Evolutionary conservation across 2,797 vertebrate species (phyloP), one percentile per base, ranked within the genome.

Genomic region (Pseudopleuronectes americanus): DNA sequence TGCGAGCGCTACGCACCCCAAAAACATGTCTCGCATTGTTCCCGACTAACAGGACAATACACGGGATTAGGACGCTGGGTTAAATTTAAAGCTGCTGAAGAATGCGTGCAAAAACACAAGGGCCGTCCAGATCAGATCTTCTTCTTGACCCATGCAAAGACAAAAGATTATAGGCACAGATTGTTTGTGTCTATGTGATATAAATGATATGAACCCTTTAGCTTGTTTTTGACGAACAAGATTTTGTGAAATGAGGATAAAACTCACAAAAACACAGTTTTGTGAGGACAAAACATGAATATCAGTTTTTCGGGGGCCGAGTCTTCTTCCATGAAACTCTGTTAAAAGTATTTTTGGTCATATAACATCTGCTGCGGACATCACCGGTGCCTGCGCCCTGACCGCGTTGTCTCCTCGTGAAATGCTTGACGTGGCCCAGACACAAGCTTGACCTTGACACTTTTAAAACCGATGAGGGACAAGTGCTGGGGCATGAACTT

Each of bases 61-160:
- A 3, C 1, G 74, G 91, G 92, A 94, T 93, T 92, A 91, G 65
- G 72, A 67, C 12, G 23, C 54, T 3, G 48, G 33, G 74, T 88
- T 92, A 88, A 90, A 93, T 90, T 91, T 92, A 93, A 45, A 87
- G 79, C 81, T 53, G 13, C 23, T 68, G 55, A 90, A 86, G 79
- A 91, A 80, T 83, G 72, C 49, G 52, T 54, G 60, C 21, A 73
- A 86, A 79, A 82, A 83, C 72, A 76, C 41, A 31, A 53, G 38
- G 64, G 69, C 57, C 72, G 51, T n/a, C 77, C 69, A 51, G 56
- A 78, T 54, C 4, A 28, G 48, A n/a, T 49, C 49, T 56, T 61
- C 38, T 33, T 56, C 6, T 9, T 66, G 13, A 13, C 57, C 57
- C 38, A 65, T 63, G 10, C 14, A 51, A 36, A 52, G 64, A 65